Evolutionary conservation across 2,888 invertebrate genomes (phyloP).

Genomic region (Phasia obesa): DNA sequence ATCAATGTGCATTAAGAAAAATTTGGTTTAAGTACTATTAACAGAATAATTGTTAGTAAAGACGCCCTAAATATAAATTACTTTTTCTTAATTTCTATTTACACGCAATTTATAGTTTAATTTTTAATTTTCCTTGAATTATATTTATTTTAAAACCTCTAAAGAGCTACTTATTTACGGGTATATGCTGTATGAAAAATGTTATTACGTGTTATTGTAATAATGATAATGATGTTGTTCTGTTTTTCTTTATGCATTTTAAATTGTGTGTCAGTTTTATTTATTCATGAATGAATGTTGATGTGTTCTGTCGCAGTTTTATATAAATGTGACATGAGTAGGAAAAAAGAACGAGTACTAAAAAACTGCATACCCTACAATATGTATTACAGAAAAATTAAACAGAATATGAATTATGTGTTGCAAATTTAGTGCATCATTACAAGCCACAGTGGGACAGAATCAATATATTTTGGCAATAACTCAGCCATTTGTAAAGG

Average conservation of each 20-base stretch:
- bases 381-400: too few species aligned
- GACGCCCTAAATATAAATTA: slow-evolving; percentile 1
- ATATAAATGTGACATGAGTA: neutral
- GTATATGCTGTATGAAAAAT: slow-evolving; percentile 40
- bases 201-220: slow-evolving; percentile 57
- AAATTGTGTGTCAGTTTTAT: slow-evolving; percentile 40
- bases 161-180: slow-evolving; percentile 14
- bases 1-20: neutral
- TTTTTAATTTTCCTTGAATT: slow-evolving; percentile 28
- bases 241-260: slow-evolving; percentile 44
- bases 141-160: slow-evolving; percentile 10
- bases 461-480: too few species aligned
- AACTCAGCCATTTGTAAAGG: too few species aligned
- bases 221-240: slow-evolving; percentile 48
- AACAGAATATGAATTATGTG: too few species aligned
- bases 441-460: too few species aligned
- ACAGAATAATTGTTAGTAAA: neutral
- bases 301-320: neutral
- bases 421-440: too few species aligned
- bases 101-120: neutral
- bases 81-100: neutral
- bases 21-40: neutral
- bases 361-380: neutral
- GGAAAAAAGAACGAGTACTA: neutral
- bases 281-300: slow-evolving; percentile 28